Percentiles rank a stretch among this genome's conserved stretches.
phyloP scores from a whole-genome alignment of 2,797 vertebrate genomes.

The Pygocentrus nattereri region DNA sequence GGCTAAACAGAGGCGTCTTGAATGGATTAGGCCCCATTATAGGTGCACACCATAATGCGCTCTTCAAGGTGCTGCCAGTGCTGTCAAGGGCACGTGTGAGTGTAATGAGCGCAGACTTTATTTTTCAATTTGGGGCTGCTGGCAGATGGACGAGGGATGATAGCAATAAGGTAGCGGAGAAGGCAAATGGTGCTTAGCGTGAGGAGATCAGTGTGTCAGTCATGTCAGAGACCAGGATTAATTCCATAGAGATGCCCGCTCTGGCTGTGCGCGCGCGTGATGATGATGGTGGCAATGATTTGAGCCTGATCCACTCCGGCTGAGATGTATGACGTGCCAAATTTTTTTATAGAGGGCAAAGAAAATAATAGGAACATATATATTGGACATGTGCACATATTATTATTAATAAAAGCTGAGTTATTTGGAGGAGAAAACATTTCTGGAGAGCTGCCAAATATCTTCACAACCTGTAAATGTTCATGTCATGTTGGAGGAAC shows the following conservation, averaged over 20 bases:
- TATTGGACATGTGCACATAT: too few species aligned
- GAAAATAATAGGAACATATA: background rate
- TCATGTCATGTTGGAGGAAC: too few species aligned
- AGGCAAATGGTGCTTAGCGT: constrained; percentile 29
- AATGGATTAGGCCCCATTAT: constrained; percentile 54
- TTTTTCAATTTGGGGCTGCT: constrained; percentile 23
- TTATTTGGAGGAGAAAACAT: too few species aligned
- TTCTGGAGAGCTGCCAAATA: too few species aligned
- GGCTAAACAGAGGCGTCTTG: constrained; percentile 12
- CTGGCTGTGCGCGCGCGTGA: constrained; percentile 7
- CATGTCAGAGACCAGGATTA: constrained; percentile 1
- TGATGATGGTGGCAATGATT: background rate
- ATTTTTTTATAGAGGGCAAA: background rate
- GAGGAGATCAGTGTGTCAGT: constrained; percentile 19
- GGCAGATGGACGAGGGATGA: constrained; percentile 23
- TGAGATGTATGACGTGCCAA: background rate
- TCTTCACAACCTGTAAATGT: too few species aligned
- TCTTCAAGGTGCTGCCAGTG: constrained; percentile 38
- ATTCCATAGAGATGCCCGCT: background rate
- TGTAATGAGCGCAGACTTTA: constrained; percentile 32
- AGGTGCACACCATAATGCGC: constrained; percentile 35
- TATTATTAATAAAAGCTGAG: too few species aligned
- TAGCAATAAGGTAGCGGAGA: constrained; percentile 1
- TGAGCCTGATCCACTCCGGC: background rate
- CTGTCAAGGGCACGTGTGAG: constrained; percentile 35